These are phyloP conservation scores for Fragum sueziense DNA, from an alignment of 2,888 invertebrate species.

Conservation along the genomic window DNA sequence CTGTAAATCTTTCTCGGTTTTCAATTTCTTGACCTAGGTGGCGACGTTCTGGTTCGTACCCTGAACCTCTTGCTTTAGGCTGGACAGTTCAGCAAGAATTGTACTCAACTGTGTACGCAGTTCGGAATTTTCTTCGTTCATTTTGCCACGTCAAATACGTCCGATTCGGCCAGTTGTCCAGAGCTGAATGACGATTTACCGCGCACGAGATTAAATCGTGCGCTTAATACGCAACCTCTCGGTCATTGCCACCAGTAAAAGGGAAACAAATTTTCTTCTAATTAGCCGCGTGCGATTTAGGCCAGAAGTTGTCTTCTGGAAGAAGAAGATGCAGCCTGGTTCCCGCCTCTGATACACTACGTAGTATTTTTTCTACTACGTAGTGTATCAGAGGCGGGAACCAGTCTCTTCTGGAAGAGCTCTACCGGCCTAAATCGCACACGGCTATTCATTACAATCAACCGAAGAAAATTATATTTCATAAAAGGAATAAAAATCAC, in stretches of 20 bases:
- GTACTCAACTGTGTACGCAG: neutral
- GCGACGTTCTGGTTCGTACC: constrained; percentile 8
- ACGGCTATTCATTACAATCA: constrained; percentile 18
- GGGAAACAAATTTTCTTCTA: constrained; percentile 23
- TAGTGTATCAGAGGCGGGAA: too few species aligned
- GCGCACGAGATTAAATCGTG: constrained; percentile 3
- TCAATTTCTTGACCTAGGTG: neutral
- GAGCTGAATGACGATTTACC: constrained; percentile 20
- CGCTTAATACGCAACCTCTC: neutral
- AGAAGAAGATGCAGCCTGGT: too few species aligned
- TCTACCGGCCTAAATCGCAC: too few species aligned
- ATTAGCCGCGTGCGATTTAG: too few species aligned
- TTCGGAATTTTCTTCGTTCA: neutral
- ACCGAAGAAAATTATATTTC: constrained; percentile 24
- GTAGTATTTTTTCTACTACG: too few species aligned
- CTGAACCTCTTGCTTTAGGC: constrained; percentile 14
- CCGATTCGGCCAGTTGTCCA: constrained; percentile 10
- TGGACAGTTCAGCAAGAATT: neutral
- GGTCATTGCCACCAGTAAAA: neutral
- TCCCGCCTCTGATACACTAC: too few species aligned
- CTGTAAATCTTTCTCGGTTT: neutral
- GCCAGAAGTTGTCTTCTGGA: too few species aligned
- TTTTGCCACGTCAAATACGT: neutral
- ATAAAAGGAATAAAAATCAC: too few species aligned
- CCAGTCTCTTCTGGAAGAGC: too few species aligned